Evolutionary conservation across 2,113 vertebrate genomes (phyloP), one percentile per base, ranked within the genome.

Genomic region (Pogona vitticeps): DNA sequence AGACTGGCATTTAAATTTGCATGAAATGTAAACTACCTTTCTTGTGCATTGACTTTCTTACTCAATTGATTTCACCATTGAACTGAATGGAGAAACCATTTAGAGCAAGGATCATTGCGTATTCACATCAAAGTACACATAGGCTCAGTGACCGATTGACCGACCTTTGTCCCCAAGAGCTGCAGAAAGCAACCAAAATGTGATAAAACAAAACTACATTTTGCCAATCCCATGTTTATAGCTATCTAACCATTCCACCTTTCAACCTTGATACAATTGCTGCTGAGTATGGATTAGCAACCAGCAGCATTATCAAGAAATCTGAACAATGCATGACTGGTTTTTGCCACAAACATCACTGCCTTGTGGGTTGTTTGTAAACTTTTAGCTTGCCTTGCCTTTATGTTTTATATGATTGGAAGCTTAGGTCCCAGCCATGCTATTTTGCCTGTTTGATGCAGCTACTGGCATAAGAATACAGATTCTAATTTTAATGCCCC

Each of bases 401-500:
- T 61, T 61, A 86, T 58, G 21, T 40, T 42, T n/a, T 73, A 88
- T 40, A 3, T 86, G 86, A 84, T 33, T 12, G 68, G 38, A 76
- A 52, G 0, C 10, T 81, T 21, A 56, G 58, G 56, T 67, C 70
- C 82, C 70, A 40, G 36, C 46, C 78, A 33, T n/a, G 5, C 17
- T 85, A 40, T 80, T 88, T 82, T 52, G 76, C 83, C 36, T 72
- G 42, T 80, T 83, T 83, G 80, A 80, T 79, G 36, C 1, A 81
- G 31, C 68, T 40, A 67, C 52, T 87, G 61, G 82, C 59, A 78
- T 86, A 85, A 84, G 83, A 75, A 86, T 36, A 78, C 36, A 77
- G 46, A 76, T 15, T 15, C 21, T 9, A 70, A 33, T 88, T 85
- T 88, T 61, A 90, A 78, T 58, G 58, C 78, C 78, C 68, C 23